These are phyloP conservation scores for Trachelus tabidus DNA, from an alignment of 2,888 invertebrate species.

Conservation along the genomic window DNA sequence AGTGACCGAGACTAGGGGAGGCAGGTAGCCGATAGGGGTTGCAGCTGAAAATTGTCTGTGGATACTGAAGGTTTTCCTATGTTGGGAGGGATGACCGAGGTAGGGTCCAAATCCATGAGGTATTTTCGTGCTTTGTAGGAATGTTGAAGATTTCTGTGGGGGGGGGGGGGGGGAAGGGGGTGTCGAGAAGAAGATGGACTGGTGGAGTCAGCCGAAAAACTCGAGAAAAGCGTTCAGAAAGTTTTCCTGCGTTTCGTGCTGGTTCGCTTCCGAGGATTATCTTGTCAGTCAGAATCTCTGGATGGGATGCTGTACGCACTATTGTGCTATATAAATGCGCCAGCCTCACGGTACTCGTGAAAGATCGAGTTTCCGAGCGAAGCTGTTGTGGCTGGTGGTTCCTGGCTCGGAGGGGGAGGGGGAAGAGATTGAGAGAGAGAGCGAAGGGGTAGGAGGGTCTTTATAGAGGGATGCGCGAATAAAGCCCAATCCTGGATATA, in stretches of 20 bases:
- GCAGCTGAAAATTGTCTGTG: no score
- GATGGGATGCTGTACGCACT: neutral
- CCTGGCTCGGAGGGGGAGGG: neutral
- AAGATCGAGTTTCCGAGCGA: neutral
- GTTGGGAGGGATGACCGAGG: neutral
- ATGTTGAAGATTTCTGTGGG: neutral
- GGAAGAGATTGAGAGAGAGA: neutral
- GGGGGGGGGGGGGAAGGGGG: rapidly evolving
- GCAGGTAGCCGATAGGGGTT: no score
- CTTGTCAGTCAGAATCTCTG: neutral
- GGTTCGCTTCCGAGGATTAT: neutral
- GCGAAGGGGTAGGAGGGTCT: neutral
- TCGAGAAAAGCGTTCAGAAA: neutral
- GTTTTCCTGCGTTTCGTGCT: neutral
- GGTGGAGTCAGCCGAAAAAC: neutral
- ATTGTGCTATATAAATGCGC: neutral
- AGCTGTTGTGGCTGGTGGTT: neutral
- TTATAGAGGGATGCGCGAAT: neutral
- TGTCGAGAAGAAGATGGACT: neutral
- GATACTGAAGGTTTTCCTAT: no score
- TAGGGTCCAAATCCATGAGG: neutral
- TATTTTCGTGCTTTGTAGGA: neutral
- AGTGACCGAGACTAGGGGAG: neutral
- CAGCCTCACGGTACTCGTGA: neutral
- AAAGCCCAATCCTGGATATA: neutral